Percentiles rank a stretch among this genome's conserved stretches.
These are phyloP conservation scores for Pluvialis apricaria DNA, from an alignment of 2,113 vertebrate species.

Conservation along the genomic window DNA sequence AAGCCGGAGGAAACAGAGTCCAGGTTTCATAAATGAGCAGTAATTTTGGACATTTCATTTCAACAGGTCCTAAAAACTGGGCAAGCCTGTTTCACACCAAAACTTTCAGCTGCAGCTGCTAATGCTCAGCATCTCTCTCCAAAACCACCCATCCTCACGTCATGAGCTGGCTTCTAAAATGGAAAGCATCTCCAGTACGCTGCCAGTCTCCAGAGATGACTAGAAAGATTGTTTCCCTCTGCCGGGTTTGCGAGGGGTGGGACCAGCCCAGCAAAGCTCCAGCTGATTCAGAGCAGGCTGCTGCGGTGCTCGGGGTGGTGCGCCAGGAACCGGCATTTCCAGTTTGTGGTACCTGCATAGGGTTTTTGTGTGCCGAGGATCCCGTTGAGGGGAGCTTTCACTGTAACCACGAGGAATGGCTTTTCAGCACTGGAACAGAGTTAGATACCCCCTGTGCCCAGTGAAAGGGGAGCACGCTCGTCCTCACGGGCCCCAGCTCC, in stretches of 20 bases:
- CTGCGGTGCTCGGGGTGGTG: neutral
- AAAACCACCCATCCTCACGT: neutral
- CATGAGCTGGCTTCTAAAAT: neutral
- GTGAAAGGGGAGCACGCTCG: neutral
- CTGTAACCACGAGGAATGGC: neutral
- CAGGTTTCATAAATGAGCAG: neutral
- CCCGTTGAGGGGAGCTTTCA: neutral
- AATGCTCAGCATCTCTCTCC: neutral
- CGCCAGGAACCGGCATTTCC: constrained; percentile 60
- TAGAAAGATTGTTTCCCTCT: neutral
- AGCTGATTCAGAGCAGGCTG: constrained; percentile 21
- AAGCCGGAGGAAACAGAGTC: constrained; percentile 6
- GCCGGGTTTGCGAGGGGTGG: neutral
- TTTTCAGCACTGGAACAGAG: neutral
- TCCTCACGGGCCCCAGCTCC: neutral
- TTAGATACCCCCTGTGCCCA: rapidly evolving
- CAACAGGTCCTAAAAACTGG: neutral
- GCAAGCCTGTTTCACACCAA: constrained; percentile 12
- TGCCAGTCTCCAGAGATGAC: neutral
- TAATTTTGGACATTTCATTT: neutral
- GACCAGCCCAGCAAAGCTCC: constrained; percentile 1
- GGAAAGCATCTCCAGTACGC: neutral
- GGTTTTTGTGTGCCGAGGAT: neutral
- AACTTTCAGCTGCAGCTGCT: neutral
- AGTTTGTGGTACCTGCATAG: neutral